Evolutionary conservation across 2,888 invertebrate genomes (phyloP).

Genomic region (Drosophila nr. perissopoda): DNA sequence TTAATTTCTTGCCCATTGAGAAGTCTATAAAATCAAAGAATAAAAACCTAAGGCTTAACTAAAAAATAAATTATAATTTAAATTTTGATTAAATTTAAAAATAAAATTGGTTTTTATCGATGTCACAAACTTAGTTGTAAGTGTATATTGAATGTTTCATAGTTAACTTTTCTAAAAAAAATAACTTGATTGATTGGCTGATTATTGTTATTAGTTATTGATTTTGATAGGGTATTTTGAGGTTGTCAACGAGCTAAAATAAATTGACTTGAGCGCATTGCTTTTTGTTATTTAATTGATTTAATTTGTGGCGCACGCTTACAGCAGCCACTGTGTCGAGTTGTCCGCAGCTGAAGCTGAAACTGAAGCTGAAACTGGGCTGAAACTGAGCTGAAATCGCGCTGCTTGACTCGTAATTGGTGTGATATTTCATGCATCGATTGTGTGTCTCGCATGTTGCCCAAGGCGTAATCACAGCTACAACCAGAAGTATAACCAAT

Average conservation of each 20-base stretch:
- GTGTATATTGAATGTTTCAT: background rate
- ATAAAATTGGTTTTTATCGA: background rate
- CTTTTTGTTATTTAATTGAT: constrained; percentile 66
- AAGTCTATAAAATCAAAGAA: background rate
- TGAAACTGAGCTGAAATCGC: constrained; percentile 1
- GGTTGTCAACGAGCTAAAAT: background rate
- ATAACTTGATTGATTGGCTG: background rate
- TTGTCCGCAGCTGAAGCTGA: background rate
- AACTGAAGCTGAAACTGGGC: background rate
- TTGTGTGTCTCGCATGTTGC: constrained; percentile 36
- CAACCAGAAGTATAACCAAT: constrained; percentile 34
- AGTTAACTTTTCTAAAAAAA: too few relatives aligned
- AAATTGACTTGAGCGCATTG: constrained; percentile 9
- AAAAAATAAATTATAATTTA: background rate
- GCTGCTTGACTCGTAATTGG: constrained; percentile 60
- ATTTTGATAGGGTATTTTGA: constrained; percentile 30
- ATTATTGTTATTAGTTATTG: background rate
- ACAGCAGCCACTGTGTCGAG: constrained; percentile 59
- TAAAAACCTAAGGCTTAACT: too few relatives aligned
- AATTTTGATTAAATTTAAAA: too few relatives aligned
- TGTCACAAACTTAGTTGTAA: background rate
- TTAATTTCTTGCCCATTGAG: background rate
- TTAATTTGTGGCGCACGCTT: constrained; percentile 69
- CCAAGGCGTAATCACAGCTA: constrained; percentile 33
- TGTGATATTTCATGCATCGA: constrained; percentile 74